These are phyloP conservation scores for Abscondita cerata DNA, from an alignment of 2,888 invertebrate genomes.

Conservation along the genomic window DNA sequence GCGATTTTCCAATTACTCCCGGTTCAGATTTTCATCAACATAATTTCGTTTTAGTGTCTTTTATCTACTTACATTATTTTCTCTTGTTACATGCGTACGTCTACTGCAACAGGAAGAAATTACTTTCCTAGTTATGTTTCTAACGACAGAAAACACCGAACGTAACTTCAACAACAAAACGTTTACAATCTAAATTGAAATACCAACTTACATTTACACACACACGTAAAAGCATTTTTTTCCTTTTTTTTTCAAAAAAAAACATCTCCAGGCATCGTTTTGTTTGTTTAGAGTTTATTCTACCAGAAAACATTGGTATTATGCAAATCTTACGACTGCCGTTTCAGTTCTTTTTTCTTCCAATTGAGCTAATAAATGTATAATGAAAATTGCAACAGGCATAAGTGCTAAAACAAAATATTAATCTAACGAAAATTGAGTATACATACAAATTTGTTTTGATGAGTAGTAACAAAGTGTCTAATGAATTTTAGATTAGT, in stretches of 20 bases:
- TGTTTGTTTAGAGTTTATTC: conserved; percentile 35
- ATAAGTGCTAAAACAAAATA: no score
- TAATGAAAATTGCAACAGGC: no score
- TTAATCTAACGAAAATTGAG: no score
- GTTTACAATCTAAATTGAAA: conserved; percentile 4
- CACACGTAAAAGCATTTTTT: not conserved
- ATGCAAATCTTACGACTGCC: conserved; percentile 35
- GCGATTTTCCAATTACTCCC: conserved; percentile 5
- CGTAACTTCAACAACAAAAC: not conserved
- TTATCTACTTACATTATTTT: not conserved
- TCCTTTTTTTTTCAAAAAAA: not conserved
- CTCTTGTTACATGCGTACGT: not conserved
- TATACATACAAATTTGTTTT: no score
- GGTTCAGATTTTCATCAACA: conserved; percentile 1
- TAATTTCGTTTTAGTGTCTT: not conserved
- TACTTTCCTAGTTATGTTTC: not conserved
- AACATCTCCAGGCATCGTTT: conserved; percentile 20
- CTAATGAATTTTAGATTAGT: no score
- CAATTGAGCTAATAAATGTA: no score
- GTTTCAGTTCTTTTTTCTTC: conserved; percentile 2
- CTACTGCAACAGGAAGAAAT: not conserved
- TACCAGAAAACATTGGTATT: conserved; percentile 35
- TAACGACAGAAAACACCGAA: not conserved
- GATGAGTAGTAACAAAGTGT: no score
- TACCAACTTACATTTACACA: not conserved